phyloP scores from a whole-genome alignment of 2,113 vertebrate species.

The Synchiropus splendidus region DNA sequence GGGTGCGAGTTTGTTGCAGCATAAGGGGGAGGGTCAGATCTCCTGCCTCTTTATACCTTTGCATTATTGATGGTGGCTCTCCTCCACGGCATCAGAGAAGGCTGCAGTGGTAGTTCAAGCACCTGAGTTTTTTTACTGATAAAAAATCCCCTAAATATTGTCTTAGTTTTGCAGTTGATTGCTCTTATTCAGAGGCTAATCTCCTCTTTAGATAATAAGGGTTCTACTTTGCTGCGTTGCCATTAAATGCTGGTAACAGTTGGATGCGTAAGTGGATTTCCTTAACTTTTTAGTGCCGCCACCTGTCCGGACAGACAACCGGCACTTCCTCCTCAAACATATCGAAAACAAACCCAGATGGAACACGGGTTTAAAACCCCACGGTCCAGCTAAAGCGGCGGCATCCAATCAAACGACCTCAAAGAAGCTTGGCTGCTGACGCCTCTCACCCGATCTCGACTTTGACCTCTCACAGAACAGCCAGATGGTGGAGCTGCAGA shows the following conservation, averaged over 20 bases:
- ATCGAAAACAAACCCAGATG: no score
- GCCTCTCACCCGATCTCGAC: constrained; percentile 6
- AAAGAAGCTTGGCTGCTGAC: constrained; percentile 17
- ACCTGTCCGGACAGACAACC: no score
- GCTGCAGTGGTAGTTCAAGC: constrained; percentile 5
- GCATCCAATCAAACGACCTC: constrained; percentile 16
- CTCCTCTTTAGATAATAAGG: no score
- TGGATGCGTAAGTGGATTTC: no score
- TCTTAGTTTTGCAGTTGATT: no score
- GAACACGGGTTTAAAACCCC: neutral
- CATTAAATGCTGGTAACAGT: no score
- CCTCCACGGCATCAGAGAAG: constrained; percentile 1
- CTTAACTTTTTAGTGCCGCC: no score
- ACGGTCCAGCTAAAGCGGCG: constrained; percentile 14
- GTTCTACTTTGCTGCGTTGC: no score
- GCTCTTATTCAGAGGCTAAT: no score
- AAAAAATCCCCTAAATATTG: no score
- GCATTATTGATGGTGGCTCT: constrained; percentile 34
- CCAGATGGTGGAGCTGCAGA: constrained; percentile 86
- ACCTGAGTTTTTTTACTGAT: no score
- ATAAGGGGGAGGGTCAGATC: constrained; percentile 6
- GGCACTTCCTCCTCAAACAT: no score
- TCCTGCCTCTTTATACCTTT: constrained; percentile 15
- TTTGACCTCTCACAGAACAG: constrained; percentile 66
- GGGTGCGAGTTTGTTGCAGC: constrained; percentile 11